Base-by-base conservation (phyloP, 2,113 vertebrate species). In the Tragelaphus strepsiceros region DNA sequence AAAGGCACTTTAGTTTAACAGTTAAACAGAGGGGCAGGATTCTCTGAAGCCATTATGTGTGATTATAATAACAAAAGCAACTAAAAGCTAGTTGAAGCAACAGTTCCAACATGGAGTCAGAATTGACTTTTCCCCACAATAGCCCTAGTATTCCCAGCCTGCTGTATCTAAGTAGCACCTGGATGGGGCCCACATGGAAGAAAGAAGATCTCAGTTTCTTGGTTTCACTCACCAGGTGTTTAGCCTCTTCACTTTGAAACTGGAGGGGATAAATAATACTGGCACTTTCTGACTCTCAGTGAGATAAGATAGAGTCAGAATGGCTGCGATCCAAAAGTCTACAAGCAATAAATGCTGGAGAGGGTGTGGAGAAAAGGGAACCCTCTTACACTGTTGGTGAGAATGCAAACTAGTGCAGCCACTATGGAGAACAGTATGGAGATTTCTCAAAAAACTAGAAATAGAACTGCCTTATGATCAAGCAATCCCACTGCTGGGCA, bases 141-240 rank as follows among this genome's bases (percentile, higher is more conserved):
- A 39, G 6, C 3, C 53, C 16, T 5, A 10, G 39, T 46, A 6
- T 22, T 32, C 5, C 67, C 26, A 51, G 5, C 2, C 32, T 49
- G 11, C 6, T 6, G 8, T 13, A 51, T 39, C 22, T 24, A 7
- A 11, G 4, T 19, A 43, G 5, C 13, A 9, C 12, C 43, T 67
- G 32, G 28, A 3, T 46, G 15, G 1, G 11, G 2, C 39, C 39
- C 17, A 5, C 0, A 0, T 32, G 24, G 30, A 77, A 3, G 32
- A 77, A 64, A 26, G 21, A 46, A 85, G 1, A 4, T 19, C 56
- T 2, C 80, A 1, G 28, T 10, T n/a, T 85, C 24, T 26, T 53
- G 28, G 14, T 21, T 87, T 54, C 16, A 53, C 12, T 88, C 7
- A 28, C 26, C 6, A 26, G 12, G n/a, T 58, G 54, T 28, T 77